phyloP scores from a whole-genome alignment of 2,888 invertebrate genomes.

The Pheosia tremula region DNA sequence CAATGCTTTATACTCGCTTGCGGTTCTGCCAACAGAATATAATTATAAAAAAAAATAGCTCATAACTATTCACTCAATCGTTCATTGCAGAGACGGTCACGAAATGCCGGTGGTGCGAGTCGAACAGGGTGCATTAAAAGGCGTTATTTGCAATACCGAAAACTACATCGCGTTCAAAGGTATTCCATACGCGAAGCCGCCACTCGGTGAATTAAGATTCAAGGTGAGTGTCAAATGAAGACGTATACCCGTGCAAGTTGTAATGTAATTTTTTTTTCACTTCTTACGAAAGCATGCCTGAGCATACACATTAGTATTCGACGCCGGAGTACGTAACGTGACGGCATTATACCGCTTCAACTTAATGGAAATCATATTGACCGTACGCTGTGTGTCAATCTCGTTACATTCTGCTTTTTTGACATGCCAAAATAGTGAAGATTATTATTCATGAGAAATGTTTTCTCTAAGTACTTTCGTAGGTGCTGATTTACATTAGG shows the following conservation, averaged over 20 bases:
- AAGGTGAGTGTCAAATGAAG: constrained; percentile 73
- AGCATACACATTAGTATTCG: constrained; percentile 49
- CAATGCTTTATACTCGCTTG: background rate
- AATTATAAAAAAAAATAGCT: background rate
- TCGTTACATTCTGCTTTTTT: background rate
- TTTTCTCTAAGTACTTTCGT: background rate
- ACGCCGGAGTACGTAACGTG: constrained; percentile 12
- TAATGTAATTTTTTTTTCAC: constrained; percentile 46
- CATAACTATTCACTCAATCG: constrained; percentile 9
- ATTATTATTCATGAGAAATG: background rate
- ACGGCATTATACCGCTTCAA: constrained; percentile 15
- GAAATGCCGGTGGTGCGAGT: constrained; percentile 60
- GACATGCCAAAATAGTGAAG: background rate
- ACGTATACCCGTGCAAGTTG: constrained; percentile 37
- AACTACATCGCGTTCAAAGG: constrained; percentile 79
- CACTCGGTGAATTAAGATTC: constrained; percentile 84
- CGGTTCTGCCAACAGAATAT: background rate
- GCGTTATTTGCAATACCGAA: constrained; percentile 53
- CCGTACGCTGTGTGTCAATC: constrained; percentile 6
- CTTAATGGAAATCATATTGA: constrained; percentile 17
- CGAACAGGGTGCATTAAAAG: constrained; percentile 67
- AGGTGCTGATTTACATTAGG: background rate
- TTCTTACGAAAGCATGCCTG: constrained; percentile 44
- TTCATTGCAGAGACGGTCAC: constrained; percentile 39
- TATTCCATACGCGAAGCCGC: constrained; percentile 86